phyloP scores from a whole-genome alignment of 2,888 invertebrate species.

The Antheraea assamensis region DNA sequence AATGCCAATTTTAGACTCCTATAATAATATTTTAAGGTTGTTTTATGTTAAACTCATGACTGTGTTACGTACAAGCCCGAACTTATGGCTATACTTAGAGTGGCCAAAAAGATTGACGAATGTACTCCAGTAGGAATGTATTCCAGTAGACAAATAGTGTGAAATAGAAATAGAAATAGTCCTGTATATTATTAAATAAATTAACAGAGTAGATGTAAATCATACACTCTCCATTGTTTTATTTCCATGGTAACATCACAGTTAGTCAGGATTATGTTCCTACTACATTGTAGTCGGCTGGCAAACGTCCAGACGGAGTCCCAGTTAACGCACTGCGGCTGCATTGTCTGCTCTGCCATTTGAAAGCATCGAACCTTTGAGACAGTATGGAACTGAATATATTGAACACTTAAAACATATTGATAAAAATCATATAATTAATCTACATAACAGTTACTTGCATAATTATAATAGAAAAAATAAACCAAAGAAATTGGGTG shows the following conservation, averaged over 20 bases:
- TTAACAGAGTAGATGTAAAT: neutral
- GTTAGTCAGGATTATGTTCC: constrained; percentile 7
- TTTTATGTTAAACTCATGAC: too few relatives aligned
- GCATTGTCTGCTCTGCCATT: constrained; percentile 14
- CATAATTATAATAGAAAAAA: neutral
- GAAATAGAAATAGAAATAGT: neutral
- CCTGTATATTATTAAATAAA: neutral
- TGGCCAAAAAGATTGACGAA: too few relatives aligned
- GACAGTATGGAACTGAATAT: neutral
- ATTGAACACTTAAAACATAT: neutral
- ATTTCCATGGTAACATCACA: neutral
- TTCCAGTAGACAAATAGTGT: neutral
- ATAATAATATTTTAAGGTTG: too few relatives aligned
- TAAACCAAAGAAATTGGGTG: too few relatives aligned
- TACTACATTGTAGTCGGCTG: constrained; percentile 7
- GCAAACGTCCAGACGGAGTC: constrained; percentile 5
- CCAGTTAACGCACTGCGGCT: constrained; percentile 5
- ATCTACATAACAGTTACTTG: neutral
- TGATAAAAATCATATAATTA: neutral
- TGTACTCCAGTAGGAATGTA: too few relatives aligned
- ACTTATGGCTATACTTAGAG: too few relatives aligned
- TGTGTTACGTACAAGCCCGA: too few relatives aligned
- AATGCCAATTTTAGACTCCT: too few relatives aligned
- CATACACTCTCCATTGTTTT: constrained; percentile 4
- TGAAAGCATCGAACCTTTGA: neutral